These are phyloP conservation scores for Galerucella nymphaeae DNA, from an alignment of 2,888 invertebrate genomes.

Conservation along the genomic window DNA sequence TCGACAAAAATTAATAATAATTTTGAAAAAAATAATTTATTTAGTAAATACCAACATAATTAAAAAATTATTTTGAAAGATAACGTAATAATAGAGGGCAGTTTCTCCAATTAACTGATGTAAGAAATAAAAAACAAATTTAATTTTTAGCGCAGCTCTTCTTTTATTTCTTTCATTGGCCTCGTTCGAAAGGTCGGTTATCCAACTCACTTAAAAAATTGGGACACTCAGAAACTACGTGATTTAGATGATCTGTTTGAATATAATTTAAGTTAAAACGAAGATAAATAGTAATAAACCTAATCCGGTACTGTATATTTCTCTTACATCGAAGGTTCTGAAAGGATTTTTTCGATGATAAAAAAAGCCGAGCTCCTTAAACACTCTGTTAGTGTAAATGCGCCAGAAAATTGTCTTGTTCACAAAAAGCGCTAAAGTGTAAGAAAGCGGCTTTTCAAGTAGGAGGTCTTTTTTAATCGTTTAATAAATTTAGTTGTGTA, in stretches of 20 bases:
- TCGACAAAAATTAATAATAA: neutral
- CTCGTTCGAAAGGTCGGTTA: too few species aligned
- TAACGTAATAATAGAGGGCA: neutral
- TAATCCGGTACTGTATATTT: slow-evolving; percentile 10
- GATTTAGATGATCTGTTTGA: neutral
- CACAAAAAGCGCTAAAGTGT: slow-evolving; percentile 47
- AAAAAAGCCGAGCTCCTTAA: slow-evolving; percentile 48
- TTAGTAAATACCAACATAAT: neutral
- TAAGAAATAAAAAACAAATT: neutral
- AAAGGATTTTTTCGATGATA: slow-evolving; percentile 24
- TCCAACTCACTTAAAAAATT: too few species aligned
- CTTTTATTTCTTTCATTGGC: too few species aligned
- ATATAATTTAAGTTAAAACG: neutral
- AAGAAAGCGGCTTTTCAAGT: slow-evolving; percentile 44
- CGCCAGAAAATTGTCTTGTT: slow-evolving; percentile 53
- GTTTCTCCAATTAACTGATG: neutral
- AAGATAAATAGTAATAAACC: neutral
- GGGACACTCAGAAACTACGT: too few species aligned
- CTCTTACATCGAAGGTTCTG: slow-evolving; percentile 35
- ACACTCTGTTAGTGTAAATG: slow-evolving; percentile 51
- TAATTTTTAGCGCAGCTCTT: too few species aligned
- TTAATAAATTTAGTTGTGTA: slow-evolving; percentile 47
- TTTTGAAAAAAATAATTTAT: neutral
- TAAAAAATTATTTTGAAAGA: neutral
- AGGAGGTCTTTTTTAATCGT: slow-evolving; percentile 50